Percentiles rank a stretch among this genome's conserved stretches.
Conservation (phyloP, 2,113 vertebrate genomes). For the Plotosus lineatus region DNA sequence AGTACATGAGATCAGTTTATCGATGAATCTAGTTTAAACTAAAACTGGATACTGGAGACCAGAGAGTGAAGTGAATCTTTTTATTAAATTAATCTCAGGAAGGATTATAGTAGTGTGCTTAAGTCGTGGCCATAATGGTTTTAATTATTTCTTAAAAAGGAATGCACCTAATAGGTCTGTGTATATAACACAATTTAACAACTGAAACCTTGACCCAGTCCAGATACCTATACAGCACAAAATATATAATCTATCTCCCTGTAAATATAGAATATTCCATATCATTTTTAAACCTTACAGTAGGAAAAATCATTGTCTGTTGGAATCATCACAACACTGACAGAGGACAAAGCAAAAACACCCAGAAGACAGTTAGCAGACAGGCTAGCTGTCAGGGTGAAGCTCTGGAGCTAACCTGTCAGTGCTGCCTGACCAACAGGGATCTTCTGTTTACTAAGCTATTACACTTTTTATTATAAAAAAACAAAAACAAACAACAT, state of each 20-base stretch:
- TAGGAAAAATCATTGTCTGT: background rate
- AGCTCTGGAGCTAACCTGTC: background rate
- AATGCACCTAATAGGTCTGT: background rate
- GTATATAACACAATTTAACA: background rate
- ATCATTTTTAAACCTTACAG: background rate
- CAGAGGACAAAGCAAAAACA: slow-evolving; percentile 16
- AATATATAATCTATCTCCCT: background rate
- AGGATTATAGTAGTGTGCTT: background rate
- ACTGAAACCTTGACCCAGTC: background rate
- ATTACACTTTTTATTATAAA: background rate
- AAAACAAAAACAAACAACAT: background rate
- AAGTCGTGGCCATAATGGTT: background rate
- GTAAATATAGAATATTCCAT: background rate
- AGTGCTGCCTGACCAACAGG: background rate
- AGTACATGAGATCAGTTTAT: background rate
- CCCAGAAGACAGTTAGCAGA: slow-evolving; percentile 2
- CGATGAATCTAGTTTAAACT: background rate
- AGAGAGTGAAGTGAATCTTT: background rate
- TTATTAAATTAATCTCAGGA: background rate
- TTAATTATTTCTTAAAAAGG: background rate
- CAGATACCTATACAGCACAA: background rate
- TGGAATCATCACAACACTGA: background rate
- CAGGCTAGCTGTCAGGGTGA: slow-evolving; percentile 9
- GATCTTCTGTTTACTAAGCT: background rate
- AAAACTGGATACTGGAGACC: background rate